Conservation (phyloP, 2,888 invertebrate species). For the Galeopsomyia nigrocyanea region DNA sequence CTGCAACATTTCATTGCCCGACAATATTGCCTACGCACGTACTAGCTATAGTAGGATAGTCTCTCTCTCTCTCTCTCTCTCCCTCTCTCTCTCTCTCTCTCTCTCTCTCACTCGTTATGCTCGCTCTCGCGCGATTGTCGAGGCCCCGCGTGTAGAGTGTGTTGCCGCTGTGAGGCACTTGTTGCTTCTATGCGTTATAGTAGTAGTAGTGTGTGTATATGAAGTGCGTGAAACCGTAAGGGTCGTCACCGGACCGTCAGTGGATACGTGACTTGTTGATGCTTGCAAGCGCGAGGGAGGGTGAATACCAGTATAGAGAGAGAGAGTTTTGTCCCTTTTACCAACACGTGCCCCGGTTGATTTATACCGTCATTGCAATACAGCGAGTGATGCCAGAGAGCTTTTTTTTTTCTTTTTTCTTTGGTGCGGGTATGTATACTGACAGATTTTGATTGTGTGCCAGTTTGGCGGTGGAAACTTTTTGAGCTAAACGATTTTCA, state of each 20-base stretch:
- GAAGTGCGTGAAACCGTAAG: constrained; percentile 52
- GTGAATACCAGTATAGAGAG: constrained; percentile 16
- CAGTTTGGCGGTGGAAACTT: too few relatives aligned
- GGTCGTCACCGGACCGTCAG: constrained; percentile 56
- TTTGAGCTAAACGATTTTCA: too few relatives aligned
- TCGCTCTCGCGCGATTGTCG: constrained; percentile 35
- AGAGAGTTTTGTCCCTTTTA: not conserved
- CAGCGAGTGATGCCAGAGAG: not conserved
- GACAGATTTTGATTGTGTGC: too few relatives aligned
- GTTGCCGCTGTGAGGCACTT: constrained; percentile 31
- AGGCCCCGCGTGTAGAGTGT: constrained; percentile 1
- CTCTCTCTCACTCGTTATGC: constrained; percentile 32
- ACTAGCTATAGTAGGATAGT: too few relatives aligned
- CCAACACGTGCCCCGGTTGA: constrained; percentile 3
- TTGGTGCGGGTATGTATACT: too few relatives aligned
- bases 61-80: constrained; percentile 41
- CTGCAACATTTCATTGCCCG: constrained; percentile 35
- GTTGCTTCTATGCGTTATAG: constrained; percentile 24
- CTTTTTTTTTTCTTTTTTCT: not conserved
- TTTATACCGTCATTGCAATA: constrained; percentile 11
- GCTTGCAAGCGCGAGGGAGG: constrained; percentile 21
- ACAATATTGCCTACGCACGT: constrained; percentile 32
- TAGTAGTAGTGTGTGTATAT: constrained; percentile 33
- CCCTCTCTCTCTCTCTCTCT: constrained; percentile 46
- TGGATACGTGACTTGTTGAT: constrained; percentile 53